Evolutionary conservation across 2,888 invertebrate species (phyloP).

Genomic region (Drosophila affinis): DNA sequence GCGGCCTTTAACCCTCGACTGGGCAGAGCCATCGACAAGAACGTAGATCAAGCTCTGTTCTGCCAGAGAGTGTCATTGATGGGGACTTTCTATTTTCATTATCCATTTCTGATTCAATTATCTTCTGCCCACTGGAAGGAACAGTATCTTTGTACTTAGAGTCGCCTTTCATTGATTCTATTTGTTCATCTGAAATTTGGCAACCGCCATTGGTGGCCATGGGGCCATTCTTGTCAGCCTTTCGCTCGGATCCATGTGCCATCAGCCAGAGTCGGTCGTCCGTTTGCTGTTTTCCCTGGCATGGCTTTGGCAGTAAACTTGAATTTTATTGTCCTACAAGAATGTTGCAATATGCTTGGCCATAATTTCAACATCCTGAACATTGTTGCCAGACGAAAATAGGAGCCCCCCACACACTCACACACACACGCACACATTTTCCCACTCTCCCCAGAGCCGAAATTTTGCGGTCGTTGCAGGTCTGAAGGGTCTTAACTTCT

Average conservation of each 20-base stretch:
- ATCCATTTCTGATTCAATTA: too few relatives aligned
- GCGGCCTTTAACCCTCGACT: too few relatives aligned
- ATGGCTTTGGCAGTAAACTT: slow-evolving; percentile 71
- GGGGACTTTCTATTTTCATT: too few relatives aligned
- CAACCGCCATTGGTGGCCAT: slow-evolving; percentile 6
- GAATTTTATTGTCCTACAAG: slow-evolving; percentile 80
- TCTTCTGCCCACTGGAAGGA: neutral
- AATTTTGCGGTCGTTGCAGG: slow-evolving; percentile 49
- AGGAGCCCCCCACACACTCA: slow-evolving; percentile 1
- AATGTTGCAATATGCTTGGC: slow-evolving; percentile 81
- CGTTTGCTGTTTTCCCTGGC: slow-evolving; percentile 12
- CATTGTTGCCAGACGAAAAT: slow-evolving; percentile 67
- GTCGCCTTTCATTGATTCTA: slow-evolving; percentile 3
- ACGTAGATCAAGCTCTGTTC: too few relatives aligned
- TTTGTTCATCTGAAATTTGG: slow-evolving; percentile 23
- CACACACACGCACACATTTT: neutral
- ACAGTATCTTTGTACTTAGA: neutral
- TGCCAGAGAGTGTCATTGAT: neutral
- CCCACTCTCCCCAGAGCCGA: slow-evolving; percentile 42
- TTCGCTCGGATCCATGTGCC: slow-evolving; percentile 28
- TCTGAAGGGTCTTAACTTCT: slow-evolving; percentile 50
- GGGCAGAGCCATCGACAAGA: too few relatives aligned
- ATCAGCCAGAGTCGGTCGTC: slow-evolving; percentile 4
- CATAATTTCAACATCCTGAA: slow-evolving; percentile 66
- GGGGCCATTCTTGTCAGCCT: slow-evolving; percentile 18